Conservation (phyloP, 2,797 vertebrate genomes). For the Xyrichtys novacula region DNA sequence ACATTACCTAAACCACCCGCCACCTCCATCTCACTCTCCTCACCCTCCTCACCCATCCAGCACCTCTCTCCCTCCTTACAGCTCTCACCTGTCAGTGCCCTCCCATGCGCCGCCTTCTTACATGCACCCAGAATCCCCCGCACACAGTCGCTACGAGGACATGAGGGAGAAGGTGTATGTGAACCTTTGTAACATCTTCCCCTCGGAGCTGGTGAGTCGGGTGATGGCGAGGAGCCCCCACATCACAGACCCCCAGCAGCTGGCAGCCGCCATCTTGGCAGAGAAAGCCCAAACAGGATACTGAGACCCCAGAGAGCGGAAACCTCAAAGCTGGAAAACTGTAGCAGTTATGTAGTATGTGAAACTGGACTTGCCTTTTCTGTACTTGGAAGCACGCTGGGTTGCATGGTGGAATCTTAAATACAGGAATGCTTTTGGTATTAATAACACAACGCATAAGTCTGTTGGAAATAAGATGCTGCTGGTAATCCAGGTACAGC, state of each 20-base stretch:
- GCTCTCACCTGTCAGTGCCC: conserved; percentile 48
- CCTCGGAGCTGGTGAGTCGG: conserved; percentile 91
- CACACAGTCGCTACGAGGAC: conserved; percentile 83
- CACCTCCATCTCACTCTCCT: conserved; percentile 56
- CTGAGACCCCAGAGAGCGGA: conserved; percentile 73
- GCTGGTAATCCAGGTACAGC: too few species aligned
- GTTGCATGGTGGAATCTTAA: conserved; percentile 1
- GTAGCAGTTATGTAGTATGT: neutral
- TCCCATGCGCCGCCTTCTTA: conserved; percentile 57
- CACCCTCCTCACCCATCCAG: conserved; percentile 41
- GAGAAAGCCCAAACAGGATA: conserved; percentile 94
- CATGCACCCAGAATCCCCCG: conserved; percentile 82
- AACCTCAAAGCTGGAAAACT: neutral
- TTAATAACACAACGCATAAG: conserved; percentile 22
- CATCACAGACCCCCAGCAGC: conserved; percentile 93
- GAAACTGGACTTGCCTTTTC: conserved; percentile 12
- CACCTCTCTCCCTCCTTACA: conserved; percentile 40
- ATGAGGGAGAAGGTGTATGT: conserved; percentile 91
- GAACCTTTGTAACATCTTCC: conserved; percentile 98
- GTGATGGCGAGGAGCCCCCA: conserved; percentile 97
- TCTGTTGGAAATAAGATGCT: neutral
- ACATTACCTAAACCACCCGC: conserved; percentile 65
- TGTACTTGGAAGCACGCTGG: neutral
- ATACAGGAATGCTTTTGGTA: conserved; percentile 11
- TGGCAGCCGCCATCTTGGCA: conserved; percentile 94